Base-by-base conservation (phyloP, 2,888 invertebrate species). In the Synergus japonicus region DNA sequence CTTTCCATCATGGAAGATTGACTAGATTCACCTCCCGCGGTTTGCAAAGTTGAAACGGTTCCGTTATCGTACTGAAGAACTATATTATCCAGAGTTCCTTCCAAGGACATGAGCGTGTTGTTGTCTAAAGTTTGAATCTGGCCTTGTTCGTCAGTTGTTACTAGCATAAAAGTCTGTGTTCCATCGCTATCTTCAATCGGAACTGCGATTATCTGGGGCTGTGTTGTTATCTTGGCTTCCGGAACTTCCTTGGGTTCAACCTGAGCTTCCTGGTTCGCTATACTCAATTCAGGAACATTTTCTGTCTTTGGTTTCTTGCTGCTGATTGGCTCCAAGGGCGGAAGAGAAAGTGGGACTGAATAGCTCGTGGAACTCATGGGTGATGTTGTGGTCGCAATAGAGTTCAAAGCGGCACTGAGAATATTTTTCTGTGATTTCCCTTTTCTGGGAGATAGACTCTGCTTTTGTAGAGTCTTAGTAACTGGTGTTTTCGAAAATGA, bases 121-220 rank as follows among this genome's bases (percentile, higher is more conserved):
- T 96, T 95, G 89, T 96, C 96, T 63, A 96, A 93, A 0, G 96
- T 96, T 29, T 95, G 95, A 78, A 95, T 93, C 67, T 95, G 95
- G 65, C 96, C 95, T 78, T 95, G 94, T 84, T 96, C 95, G 86
- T 95, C 95, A n/a, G 96, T 93, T 1, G 95, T 93, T 82, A 96
- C 95, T 49, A 96, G 93, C 90, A 96, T 95, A 89, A 96, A 96
- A 0, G 95, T 95, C 81, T 96, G 94, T 43, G 96, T 95, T 7
- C 96, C 96, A 77, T 96, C 96, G 81, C 95, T 94, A 85, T 95
- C 95, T 86, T 96, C 96, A 29, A 96, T 96, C 37, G 96, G 96
- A 66, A 96, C 93, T 15, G 96, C 96, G 88, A 96, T 93, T 86
- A 96, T 93, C 89, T 95, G 95, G 0, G 95, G 94, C 88, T 95